Evolutionary conservation across 2,113 vertebrate genomes (phyloP).

Genomic region (Equus quagga): DNA sequence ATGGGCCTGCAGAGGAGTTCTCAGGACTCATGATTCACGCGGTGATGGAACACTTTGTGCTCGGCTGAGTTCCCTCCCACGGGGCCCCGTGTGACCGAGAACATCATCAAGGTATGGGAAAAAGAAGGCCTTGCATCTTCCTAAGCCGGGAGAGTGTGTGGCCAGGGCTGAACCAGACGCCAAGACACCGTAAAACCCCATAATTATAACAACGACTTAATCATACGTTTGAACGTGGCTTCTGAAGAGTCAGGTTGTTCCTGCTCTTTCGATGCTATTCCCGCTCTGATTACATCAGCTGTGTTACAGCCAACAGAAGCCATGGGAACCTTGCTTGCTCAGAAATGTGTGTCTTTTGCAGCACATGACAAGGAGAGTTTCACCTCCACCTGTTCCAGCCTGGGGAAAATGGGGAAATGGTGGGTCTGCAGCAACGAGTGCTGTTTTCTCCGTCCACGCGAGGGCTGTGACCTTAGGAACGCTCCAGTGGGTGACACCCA

Average conservation of each 20-base stretch:
- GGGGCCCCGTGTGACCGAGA: rapidly evolving
- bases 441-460: background rate
- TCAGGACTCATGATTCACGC: rapidly evolving
- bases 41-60: rapidly evolving
- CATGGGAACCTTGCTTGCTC: rapidly evolving
- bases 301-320: rapidly evolving
- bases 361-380: rapidly evolving
- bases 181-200: rapidly evolving
- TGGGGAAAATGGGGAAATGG: too few species aligned
- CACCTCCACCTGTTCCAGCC: rapidly evolving
- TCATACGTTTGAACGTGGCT: rapidly evolving
- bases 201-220: background rate
- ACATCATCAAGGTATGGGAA: background rate
- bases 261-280: background rate
- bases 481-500: rapidly evolving
- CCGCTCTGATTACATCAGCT: rapidly evolving
- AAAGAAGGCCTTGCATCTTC: background rate
- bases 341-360: rapidly evolving
- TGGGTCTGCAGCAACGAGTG: rapidly evolving
- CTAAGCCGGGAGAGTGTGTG: too few species aligned
- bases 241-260: too few species aligned
- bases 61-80: rapidly evolving
- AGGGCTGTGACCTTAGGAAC: background rate
- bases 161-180: background rate
- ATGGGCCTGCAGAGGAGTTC: rapidly evolving